Conservation (phyloP, 2,113 vertebrate species). For the Amblyornis subalaris region DNA sequence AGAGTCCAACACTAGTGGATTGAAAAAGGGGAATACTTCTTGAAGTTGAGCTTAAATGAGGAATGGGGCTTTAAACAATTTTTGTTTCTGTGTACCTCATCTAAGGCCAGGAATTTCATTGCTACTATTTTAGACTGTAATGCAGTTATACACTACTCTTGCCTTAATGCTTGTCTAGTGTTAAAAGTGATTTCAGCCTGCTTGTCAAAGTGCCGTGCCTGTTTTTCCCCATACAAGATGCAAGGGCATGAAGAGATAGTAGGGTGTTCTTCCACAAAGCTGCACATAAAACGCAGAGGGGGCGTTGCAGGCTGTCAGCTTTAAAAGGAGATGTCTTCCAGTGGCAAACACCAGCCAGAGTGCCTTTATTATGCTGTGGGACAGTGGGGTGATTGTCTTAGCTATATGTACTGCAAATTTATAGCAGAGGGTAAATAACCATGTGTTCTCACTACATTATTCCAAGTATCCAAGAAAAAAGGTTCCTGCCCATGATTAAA, state of each 20-base stretch:
- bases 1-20: background rate
- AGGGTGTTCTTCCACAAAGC: background rate
- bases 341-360: background rate
- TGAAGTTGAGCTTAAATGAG: background rate
- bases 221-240: background rate
- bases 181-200: background rate
- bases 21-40: background rate
- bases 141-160: background rate
- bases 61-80: background rate
- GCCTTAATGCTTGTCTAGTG: background rate
- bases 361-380: background rate
- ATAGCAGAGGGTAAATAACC: background rate
- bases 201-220: background rate
- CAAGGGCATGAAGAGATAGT: background rate
- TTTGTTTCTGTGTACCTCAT: background rate
- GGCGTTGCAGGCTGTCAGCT: background rate
- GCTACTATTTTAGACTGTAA: background rate
- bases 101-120: background rate
- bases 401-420: background rate
- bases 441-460: background rate
- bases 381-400: background rate
- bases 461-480: background rate
- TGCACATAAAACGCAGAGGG: background rate
- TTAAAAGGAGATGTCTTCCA: background rate
- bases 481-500: fast-evolving